phyloP scores from a whole-genome alignment of 2,797 vertebrate genomes.

The Sebastes wilsoni region DNA sequence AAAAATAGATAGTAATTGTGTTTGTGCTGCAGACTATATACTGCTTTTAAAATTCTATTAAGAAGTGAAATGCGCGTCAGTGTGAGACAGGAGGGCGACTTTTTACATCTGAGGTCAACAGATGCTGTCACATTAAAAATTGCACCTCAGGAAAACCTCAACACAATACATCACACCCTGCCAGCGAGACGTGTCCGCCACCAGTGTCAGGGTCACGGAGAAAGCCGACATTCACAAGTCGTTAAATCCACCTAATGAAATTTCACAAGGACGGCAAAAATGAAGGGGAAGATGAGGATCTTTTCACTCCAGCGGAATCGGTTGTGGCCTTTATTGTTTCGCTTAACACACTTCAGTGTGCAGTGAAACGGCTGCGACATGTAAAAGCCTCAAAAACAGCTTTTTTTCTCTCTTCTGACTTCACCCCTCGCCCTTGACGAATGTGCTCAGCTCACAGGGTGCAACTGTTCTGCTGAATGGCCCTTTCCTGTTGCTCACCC shows the following conservation, averaged over 20 bases:
- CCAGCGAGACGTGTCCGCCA: constrained; percentile 62
- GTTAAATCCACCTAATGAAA: constrained; percentile 82
- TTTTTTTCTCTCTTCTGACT: constrained; percentile 48
- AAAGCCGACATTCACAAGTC: constrained; percentile 78
- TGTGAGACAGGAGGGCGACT: constrained; percentile 50
- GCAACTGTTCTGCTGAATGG: constrained; percentile 77
- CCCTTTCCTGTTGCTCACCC: constrained; percentile 79
- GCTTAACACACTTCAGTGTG: constrained; percentile 42
- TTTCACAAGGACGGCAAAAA: constrained; percentile 78
- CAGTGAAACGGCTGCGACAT: constrained; percentile 54
- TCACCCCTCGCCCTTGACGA: constrained; percentile 76
- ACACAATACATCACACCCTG: constrained; percentile 77
- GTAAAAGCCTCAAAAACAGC: constrained; percentile 65
- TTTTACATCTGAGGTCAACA: constrained; percentile 67
- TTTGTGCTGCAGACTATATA: constrained; percentile 1
- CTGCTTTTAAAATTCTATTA: constrained; percentile 63
- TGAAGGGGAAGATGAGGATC: constrained; percentile 68
- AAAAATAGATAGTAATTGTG: background rate
- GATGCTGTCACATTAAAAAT: constrained; percentile 76
- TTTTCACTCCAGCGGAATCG: constrained; percentile 63
- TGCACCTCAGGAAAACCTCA: constrained; percentile 63
- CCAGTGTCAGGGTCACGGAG: constrained; percentile 77
- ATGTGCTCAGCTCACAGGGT: constrained; percentile 73
- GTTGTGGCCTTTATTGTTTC: constrained; percentile 67
- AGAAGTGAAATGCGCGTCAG: constrained; percentile 40